Base-by-base conservation (phyloP, 2,888 invertebrate genomes). In the Agrypnus murinus region DNA sequence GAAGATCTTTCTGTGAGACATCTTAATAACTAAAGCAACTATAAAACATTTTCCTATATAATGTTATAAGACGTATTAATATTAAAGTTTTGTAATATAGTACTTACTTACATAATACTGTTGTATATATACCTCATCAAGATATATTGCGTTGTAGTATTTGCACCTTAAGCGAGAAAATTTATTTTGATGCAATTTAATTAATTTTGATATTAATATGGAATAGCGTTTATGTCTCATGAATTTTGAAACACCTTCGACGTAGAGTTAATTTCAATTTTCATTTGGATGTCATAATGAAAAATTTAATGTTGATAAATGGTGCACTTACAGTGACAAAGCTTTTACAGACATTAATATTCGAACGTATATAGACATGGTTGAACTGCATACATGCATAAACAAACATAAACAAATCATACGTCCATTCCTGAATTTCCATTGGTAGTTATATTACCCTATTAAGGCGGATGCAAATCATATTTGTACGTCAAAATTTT, bases 321-420 rank as follows among this genome's bases (percentile, higher is more conserved):
- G 25, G 25, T 5, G 5, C 48, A 10, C 25, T 46, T 46, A 10
- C 4, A 2, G 9, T 10, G 17, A 46, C 4, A 19, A 5, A 10
- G 17, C 46, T 46, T 10, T 19, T 46, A 17, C 17, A 14, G 43
- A 43, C 9, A 15, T 43, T 6, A 43, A 43, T 43, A 43, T 43
- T 12, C 25, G 25, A 25, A 25, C n/a, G n/a, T n/a, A n/a, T n/a
- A n/a, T n/a, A n/a, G n/a, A n/a, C n/a, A 25, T 5, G 25, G 25
- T 5, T 25, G 25, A 25, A 25, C 2, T 25, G 25, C 25, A 25
- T 25, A 25, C 25, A 25, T 25, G 25, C 25, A 25, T 25, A 25
- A 17, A 48, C 19, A 25, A 48, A 10, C 48, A 48, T 48, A 48
- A 48, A 48, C 48, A 48, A 48, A 48, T 48, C 48, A 48, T 48